Evolutionary conservation across 2,113 vertebrate species (phyloP).

Genomic region (Sylvietta virens): DNA sequence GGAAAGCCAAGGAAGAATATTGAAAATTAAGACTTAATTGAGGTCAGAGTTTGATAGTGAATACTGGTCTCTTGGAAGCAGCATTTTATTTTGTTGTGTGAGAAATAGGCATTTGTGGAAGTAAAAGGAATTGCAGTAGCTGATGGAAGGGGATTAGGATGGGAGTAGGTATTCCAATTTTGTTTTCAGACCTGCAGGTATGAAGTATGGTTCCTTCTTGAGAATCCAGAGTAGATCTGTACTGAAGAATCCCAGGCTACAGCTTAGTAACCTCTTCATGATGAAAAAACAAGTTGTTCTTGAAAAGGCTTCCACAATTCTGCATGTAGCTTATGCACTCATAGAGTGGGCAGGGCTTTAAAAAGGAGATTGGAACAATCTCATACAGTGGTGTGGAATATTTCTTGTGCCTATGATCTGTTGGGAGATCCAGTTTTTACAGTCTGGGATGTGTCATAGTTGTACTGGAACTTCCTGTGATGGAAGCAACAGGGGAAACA

Average conservation of each 20-base stretch:
- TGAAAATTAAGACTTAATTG: background rate
- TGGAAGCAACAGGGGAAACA: rapidly evolving
- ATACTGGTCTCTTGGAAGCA: background rate
- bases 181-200: background rate
- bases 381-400: background rate
- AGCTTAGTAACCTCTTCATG: background rate
- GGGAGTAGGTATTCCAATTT: background rate
- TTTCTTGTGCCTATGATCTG: background rate
- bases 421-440: background rate
- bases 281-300: background rate
- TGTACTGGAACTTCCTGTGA: background rate
- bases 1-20: background rate
- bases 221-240: background rate
- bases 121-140: background rate
- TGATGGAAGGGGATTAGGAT: background rate
- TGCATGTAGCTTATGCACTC: background rate
- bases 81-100: background rate
- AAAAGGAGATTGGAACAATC: background rate
- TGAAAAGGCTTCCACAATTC: background rate
- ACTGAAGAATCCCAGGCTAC: background rate
- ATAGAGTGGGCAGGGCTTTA: background rate
- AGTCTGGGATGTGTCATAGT: background rate
- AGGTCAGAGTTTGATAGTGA: background rate
- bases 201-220: background rate
- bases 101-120: background rate